phyloP scores from a whole-genome alignment of 2,797 vertebrate species.

The Potorous gilbertii region DNA sequence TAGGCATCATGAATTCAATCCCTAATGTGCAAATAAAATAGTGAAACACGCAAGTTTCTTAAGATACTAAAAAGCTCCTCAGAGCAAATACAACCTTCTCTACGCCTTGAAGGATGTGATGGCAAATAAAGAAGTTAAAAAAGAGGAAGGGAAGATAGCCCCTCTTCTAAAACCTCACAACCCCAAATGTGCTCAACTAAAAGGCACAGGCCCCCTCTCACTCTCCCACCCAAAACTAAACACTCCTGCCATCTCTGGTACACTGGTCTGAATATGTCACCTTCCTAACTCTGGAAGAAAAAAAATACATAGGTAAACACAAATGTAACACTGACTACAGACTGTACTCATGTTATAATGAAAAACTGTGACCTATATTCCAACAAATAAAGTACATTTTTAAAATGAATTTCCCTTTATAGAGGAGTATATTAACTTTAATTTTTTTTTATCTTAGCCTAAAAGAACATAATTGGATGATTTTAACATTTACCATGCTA shows the following conservation, averaged over 20 bases:
- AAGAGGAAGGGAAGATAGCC: accelerated
- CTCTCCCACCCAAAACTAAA: not conserved
- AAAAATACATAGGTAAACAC: not conserved
- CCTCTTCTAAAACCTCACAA: not conserved
- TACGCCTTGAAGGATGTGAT: not conserved
- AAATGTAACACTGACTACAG: not conserved
- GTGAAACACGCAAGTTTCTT: not conserved
- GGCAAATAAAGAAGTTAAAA: not conserved
- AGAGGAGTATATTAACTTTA: not conserved
- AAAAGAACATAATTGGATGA: constrained; percentile 45
- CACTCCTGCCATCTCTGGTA: not conserved
- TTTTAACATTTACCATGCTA: constrained; percentile 56
- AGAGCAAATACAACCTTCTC: not conserved
- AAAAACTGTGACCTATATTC: not conserved
- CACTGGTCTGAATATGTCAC: not conserved
- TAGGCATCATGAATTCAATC: not conserved
- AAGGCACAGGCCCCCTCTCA: not conserved
- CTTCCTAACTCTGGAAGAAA: not conserved
- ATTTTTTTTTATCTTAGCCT: not conserved
- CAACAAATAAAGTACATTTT: not conserved
- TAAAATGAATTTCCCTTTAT: not conserved
- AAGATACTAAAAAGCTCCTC: not conserved
- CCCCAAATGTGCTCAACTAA: not conserved
- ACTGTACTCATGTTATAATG: not conserved
- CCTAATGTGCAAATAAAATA: not conserved